These are phyloP conservation scores for Anser brachyrhynchus DNA, from an alignment of 2,113 vertebrate genomes.

Conservation along the genomic window DNA sequence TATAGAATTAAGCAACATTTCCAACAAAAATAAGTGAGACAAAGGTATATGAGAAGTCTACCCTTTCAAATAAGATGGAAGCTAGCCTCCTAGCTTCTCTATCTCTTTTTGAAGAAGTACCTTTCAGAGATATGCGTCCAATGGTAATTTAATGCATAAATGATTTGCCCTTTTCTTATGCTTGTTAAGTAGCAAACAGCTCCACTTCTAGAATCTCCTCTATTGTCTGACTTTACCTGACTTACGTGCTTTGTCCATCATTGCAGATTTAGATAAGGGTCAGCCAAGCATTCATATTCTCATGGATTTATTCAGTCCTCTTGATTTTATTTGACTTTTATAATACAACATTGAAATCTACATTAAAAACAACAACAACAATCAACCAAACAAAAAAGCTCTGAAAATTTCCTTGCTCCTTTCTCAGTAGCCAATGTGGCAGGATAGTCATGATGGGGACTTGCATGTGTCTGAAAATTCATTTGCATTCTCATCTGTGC, in stretches of 20 bases:
- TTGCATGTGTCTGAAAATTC: background rate
- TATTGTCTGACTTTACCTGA: background rate
- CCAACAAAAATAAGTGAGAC: background rate
- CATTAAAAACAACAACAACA: background rate
- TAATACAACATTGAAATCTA: background rate
- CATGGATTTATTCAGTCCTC: background rate
- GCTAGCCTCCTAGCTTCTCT: background rate
- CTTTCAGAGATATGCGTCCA: background rate
- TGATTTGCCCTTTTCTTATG: background rate
- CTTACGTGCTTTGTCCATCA: background rate
- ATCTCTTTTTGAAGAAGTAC: background rate
- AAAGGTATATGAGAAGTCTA: background rate
- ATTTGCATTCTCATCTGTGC: background rate
- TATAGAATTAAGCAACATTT: background rate
- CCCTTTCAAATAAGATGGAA: background rate
- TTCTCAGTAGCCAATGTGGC: background rate
- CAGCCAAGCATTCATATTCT: background rate
- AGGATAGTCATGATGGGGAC: background rate
- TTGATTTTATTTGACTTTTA: background rate
- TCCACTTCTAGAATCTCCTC: background rate
- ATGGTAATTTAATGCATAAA: background rate
- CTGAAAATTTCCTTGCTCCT: background rate
- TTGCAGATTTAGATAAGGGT: background rate
- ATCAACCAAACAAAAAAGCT: background rate
- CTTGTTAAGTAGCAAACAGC: background rate